Conservation (phyloP, 2,888 invertebrate species). For the Brachypterus glaber region DNA sequence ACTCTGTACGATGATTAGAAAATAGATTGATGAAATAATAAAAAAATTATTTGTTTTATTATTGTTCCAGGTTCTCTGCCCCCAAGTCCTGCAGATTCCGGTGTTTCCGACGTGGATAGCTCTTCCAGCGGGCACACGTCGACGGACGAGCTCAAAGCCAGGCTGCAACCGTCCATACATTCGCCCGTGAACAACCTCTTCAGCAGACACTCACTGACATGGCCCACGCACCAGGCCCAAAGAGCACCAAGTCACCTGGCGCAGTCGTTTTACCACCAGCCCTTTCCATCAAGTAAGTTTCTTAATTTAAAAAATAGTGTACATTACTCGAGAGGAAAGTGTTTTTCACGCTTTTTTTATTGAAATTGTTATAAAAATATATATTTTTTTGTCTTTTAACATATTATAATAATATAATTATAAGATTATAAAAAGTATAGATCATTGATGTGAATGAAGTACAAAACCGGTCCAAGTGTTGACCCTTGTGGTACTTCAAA, state of each 20-base stretch:
- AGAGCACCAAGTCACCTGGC: constrained; percentile 28
- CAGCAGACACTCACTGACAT: constrained; percentile 28
- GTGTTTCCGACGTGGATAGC: constrained; percentile 94
- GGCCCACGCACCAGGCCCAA: constrained; percentile 26
- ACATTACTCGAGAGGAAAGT: too few species aligned
- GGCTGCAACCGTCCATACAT: constrained; percentile 59
- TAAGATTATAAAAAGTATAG: too few species aligned
- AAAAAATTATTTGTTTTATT: too few species aligned
- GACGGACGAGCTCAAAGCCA: constrained; percentile 76
- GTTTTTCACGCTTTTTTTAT: neutral
- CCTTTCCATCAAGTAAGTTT: constrained; percentile 33
- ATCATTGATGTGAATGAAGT: too few species aligned
- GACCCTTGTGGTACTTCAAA: too few species aligned
- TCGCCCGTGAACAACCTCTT: constrained; percentile 35
- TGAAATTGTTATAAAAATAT: too few species aligned
- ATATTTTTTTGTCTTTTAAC: too few species aligned
- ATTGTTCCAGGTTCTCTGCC: constrained; percentile 75
- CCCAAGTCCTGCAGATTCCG: constrained; percentile 94
- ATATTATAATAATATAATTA: too few species aligned
- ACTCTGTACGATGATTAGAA: too few species aligned
- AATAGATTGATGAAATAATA: too few species aligned
- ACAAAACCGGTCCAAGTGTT: too few species aligned
- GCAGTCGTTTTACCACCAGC: constrained; percentile 33
- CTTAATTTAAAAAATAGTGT: too few species aligned
- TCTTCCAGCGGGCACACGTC: constrained; percentile 64